Base-by-base conservation (phyloP, 2,113 vertebrate species). In the Opisthocomus hoazin region DNA sequence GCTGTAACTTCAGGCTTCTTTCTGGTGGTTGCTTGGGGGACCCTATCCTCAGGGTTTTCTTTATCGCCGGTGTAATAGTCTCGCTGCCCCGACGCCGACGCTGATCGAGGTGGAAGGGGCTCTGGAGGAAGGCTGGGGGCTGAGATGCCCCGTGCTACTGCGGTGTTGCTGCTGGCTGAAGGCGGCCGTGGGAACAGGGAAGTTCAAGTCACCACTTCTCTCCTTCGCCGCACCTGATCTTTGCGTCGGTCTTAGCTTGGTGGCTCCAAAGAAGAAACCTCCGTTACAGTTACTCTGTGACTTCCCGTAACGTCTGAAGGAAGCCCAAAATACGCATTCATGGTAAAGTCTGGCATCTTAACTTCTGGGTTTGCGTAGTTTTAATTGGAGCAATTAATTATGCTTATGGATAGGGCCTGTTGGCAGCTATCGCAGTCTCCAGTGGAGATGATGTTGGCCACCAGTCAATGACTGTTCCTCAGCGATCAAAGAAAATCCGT, bases 211-310 rank as follows among this genome's bases (percentile, higher is more conserved):
- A 5, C 45, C 29, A 13, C 53, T 95, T 71, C 30, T 84, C 56
- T 46, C 16, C 43, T 74, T 82, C 0, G 0, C 36, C 0, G 0
- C 21, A 51, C 6, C 21, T 65, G 23, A 11, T 48, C 54, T 77
- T 71, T 21, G 29, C 56, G 4, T 34, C 27, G 50, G 7, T 65
- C 9, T 32, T 61, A 45, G n/a, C 37, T 29, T n/a, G 7, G 30
- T 32, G 61, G 54, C 48, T 74, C 56, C 64, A 56, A 66, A 46
- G 39, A 65, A 53, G 14, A 11, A 34, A 46, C 68, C 36, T 60
- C 37, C 8, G 0, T 65, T 68, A 36, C 2, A 41, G 61, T 78
- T 92, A 43, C 34, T 54, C 18, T 57, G 17, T 53, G 60, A 23
- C 30, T 85, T 87, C 61, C 34, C 4, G 0, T 68, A 56, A 57